Conservation (phyloP, 2,888 invertebrate species). For the Macaria liturata region DNA sequence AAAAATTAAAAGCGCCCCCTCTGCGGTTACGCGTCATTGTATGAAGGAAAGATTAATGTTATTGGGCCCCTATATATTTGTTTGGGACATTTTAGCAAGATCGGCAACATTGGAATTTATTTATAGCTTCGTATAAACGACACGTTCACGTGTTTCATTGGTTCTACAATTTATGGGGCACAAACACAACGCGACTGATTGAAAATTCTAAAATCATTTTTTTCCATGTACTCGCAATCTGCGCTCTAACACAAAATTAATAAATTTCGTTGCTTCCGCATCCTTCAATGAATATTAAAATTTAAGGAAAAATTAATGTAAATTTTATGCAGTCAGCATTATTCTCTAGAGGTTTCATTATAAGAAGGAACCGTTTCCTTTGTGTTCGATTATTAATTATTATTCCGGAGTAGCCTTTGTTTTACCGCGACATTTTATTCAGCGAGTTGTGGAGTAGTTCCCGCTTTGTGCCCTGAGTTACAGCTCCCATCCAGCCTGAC, state of each 20-base stretch:
- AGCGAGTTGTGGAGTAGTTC: conserved; percentile 52
- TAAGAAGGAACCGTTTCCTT: conserved; percentile 50
- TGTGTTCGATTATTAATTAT: conserved; percentile 71
- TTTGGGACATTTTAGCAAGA: conserved; percentile 70
- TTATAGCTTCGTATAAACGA: conserved; percentile 68
- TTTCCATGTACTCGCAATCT: not conserved
- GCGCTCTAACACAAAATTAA: too few relatives aligned
- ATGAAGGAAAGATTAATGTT: conserved; percentile 68
- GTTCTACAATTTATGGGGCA: conserved; percentile 52
- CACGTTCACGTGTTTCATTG: conserved; percentile 62
- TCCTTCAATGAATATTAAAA: too few relatives aligned
- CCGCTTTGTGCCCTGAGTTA: conserved; percentile 47
- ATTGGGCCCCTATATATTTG: conserved; percentile 66
- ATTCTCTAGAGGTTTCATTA: conserved; percentile 34
- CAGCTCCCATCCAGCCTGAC: conserved; percentile 39
- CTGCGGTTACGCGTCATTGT: conserved; percentile 46
- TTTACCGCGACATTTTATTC: conserved; percentile 53
- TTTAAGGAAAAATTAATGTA: not conserved
- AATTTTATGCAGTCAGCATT: not conserved
- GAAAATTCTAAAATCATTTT: not conserved
- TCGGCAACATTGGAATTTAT: conserved; percentile 69
- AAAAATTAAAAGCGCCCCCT: conserved; percentile 33
- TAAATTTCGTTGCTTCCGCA: too few relatives aligned
- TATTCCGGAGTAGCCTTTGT: conserved; percentile 59
- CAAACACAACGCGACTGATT: conserved; percentile 20